Percentiles rank a stretch among this genome's conserved stretches.
Evolutionary conservation across 2,113 vertebrate genomes (phyloP).

Genomic region (Rissa tridactyla): DNA sequence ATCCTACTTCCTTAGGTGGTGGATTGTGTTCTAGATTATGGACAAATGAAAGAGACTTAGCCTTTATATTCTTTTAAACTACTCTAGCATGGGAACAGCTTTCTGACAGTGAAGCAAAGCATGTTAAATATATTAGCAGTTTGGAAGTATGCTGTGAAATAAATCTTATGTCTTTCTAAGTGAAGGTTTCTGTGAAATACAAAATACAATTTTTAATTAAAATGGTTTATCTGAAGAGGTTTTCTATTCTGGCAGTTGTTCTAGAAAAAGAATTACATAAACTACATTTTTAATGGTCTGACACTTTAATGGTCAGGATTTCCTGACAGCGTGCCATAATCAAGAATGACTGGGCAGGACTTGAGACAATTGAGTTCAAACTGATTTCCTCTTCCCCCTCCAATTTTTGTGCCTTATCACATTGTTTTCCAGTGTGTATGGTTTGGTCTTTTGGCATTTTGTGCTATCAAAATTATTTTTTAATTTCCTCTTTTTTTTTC

Average conservation of each 20-base stretch:
- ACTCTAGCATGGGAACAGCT: neutral
- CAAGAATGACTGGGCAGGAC: slow-evolving; percentile 35
- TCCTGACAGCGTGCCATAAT: slow-evolving; percentile 33
- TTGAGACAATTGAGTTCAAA: slow-evolving; percentile 49
- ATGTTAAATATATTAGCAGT: neutral
- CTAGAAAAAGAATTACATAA: slow-evolving; percentile 24
- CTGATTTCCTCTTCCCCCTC: slow-evolving; percentile 4
- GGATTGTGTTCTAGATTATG: neutral
- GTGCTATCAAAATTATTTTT: neutral
- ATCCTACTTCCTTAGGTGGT: neutral
- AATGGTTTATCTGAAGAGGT: neutral
- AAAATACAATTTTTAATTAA: neutral
- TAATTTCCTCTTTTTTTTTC: neutral
- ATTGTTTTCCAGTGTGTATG: slow-evolving; percentile 5
- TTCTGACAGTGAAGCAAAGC: neutral
- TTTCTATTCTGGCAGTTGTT: slow-evolving; percentile 2
- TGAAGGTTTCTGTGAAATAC: neutral
- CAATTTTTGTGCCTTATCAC: slow-evolving; percentile 10
- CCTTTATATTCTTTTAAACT: neutral
- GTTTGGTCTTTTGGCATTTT: slow-evolving; percentile 10
- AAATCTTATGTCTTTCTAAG: neutral
- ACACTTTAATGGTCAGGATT: slow-evolving; percentile 55
- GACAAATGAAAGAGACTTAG: neutral
- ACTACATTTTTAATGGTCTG: slow-evolving; percentile 32
- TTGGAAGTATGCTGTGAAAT: neutral